A percentile compares a stretch with the other conserved stretches of the same genome.
Conservation (phyloP, 2,797 vertebrate genomes). For the Adelosebastes latens region DNA sequence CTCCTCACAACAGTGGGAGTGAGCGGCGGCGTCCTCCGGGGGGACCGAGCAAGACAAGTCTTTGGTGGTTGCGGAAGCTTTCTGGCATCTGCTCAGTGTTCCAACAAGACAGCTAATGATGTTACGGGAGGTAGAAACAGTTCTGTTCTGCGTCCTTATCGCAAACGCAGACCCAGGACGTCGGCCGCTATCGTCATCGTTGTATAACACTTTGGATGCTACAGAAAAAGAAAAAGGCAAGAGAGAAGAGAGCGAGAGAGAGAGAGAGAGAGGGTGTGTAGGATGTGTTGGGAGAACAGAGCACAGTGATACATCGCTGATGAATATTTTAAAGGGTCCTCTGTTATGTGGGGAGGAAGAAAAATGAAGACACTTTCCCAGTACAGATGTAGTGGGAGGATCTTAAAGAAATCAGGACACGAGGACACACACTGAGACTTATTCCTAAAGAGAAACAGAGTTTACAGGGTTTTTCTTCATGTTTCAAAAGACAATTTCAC, state of each 20-base stretch:
- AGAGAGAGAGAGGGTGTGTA: slow-evolving; percentile 33
- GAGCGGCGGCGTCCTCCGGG: slow-evolving; percentile 19
- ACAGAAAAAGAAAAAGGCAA: slow-evolving; percentile 39
- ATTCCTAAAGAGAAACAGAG: neutral
- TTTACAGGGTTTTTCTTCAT: neutral
- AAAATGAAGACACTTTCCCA: slow-evolving; percentile 37
- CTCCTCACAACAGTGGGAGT: slow-evolving; percentile 54
- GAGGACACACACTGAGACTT: slow-evolving; percentile 15
- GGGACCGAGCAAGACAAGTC: neutral
- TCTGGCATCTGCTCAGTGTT: slow-evolving; percentile 55
- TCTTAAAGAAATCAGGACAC: slow-evolving; percentile 18
- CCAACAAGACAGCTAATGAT: slow-evolving; percentile 63
- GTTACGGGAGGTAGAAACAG: slow-evolving; percentile 60
- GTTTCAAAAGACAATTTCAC: neutral
- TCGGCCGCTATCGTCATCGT: slow-evolving; percentile 43
- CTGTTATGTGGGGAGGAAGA: slow-evolving; percentile 42
- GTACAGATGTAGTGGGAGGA: slow-evolving; percentile 11
- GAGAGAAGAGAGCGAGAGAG: neutral
- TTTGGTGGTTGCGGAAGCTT: slow-evolving; percentile 39
- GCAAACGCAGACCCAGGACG: slow-evolving; percentile 48
- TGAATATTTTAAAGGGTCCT: slow-evolving; percentile 65
- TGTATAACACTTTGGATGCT: slow-evolving; percentile 64
- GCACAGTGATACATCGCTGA: slow-evolving; percentile 52
- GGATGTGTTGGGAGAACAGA: slow-evolving; percentile 61
- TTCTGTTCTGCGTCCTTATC: slow-evolving; percentile 50